These are phyloP conservation scores for Notodonta dromedarius DNA, from an alignment of 2,888 invertebrate species.

Conservation along the genomic window DNA sequence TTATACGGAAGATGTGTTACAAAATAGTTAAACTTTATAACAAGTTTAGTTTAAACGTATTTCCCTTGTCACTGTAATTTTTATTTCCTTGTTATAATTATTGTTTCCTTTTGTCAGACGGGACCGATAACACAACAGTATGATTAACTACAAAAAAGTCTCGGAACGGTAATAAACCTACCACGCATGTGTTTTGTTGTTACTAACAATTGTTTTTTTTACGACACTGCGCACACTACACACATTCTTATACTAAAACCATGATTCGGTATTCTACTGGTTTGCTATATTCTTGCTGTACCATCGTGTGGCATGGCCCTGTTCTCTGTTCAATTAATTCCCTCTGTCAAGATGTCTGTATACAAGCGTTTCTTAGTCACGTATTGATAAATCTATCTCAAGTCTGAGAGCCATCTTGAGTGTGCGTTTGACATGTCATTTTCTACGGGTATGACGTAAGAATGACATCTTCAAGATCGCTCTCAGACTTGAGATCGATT, in stretches of 20 bases:
- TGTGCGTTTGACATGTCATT: no score
- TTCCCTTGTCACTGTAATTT: background rate
- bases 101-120: constrained; percentile 64
- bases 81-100: constrained; percentile 15
- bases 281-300: constrained; percentile 11
- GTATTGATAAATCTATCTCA: no score
- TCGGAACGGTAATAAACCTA: constrained; percentile 49
- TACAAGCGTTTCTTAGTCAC: no score
- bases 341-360: no score
- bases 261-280: constrained; percentile 5
- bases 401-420: no score
- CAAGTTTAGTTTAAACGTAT: no score
- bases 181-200: constrained; percentile 40
- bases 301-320: constrained; percentile 20
- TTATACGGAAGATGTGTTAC: no score
- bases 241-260: constrained; percentile 19
- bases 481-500: no score
- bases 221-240: constrained; percentile 17
- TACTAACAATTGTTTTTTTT: constrained; percentile 41
- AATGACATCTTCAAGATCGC: no score
- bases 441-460: no score
- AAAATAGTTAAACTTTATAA: no score
- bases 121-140: constrained; percentile 60
- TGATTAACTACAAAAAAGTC: constrained; percentile 49
- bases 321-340: background rate